Percentiles rank a stretch among this genome's conserved stretches.
Conservation (phyloP, 1,140 invertebrate genomes). For the Marisa cornuarietis region DNA sequence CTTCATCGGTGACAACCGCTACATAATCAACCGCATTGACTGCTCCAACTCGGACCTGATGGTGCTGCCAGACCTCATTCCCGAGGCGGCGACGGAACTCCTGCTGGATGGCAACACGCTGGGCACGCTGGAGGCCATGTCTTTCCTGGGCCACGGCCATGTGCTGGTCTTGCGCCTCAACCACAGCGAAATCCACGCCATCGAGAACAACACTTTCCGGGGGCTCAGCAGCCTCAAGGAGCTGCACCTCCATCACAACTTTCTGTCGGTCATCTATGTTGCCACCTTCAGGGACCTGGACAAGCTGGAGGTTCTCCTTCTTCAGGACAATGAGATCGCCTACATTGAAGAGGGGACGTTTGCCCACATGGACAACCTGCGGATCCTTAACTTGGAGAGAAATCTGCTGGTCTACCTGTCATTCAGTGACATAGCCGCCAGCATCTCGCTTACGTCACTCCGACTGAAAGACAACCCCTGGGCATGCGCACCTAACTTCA, state of each 20-base stretch:
- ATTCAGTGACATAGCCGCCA: conserved; percentile 10
- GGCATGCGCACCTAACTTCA: conserved; percentile 40
- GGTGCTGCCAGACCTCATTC: conserved; percentile 33
- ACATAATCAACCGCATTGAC: conserved; percentile 31
- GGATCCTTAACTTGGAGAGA: conserved; percentile 29
- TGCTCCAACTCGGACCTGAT: conserved; percentile 35
- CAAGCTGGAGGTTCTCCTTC: conserved; percentile 36
- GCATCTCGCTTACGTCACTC: conserved; percentile 14
- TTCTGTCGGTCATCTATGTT: conserved; percentile 23
- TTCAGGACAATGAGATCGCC: conserved; percentile 42
- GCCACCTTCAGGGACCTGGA: conserved; percentile 34
- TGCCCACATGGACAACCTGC: conserved; percentile 20
- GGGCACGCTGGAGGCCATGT: conserved; percentile 17
- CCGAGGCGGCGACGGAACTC: conserved; percentile 37
- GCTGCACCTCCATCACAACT: conserved; percentile 45
- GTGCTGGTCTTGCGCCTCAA: conserved; percentile 40
- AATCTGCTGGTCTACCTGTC: conserved; percentile 36
- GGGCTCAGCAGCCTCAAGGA: conserved; percentile 31
- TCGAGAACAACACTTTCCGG: conserved; percentile 43
- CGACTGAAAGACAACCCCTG: conserved; percentile 43
- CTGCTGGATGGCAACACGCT: conserved; percentile 48
- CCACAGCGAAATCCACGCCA: conserved; percentile 37
- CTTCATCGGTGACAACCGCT: conserved; percentile 27
- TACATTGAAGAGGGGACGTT: conserved; percentile 39
- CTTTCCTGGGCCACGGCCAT: conserved; percentile 36